A percentile compares a stretch with the other conserved stretches of the same genome.
Conservation (phyloP, 2,888 invertebrate genomes). For the Yponomeuta evonymella region DNA sequence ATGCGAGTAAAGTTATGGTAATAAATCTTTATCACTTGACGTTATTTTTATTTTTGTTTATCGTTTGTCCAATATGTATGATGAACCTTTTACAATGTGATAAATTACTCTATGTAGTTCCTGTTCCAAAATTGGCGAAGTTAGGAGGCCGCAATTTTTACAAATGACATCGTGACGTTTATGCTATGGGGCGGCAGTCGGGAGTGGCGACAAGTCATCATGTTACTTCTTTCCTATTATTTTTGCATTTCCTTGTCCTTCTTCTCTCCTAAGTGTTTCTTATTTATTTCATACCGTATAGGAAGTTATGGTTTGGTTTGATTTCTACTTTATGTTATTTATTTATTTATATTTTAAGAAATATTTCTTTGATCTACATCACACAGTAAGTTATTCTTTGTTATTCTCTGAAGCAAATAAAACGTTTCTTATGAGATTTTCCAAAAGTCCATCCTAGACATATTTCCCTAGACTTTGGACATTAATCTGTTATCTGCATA, state of each 20-base stretch:
- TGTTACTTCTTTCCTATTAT: constrained; percentile 73
- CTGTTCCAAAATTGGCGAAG: constrained; percentile 64
- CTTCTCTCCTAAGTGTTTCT: constrained; percentile 52
- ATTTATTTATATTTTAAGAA: too few relatives aligned
- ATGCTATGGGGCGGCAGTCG: constrained; percentile 66
- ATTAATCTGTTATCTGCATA: constrained; percentile 59
- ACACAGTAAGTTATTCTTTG: constrained; percentile 23
- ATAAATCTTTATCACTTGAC: too few relatives aligned
- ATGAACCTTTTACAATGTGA: too few relatives aligned
- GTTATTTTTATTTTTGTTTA: too few relatives aligned
- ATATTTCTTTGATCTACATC: not conserved
- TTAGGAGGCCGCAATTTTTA: constrained; percentile 73
- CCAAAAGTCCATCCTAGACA: constrained; percentile 34
- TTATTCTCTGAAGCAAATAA: constrained; percentile 18
- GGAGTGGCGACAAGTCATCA: constrained; percentile 71
- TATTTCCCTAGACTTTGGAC: constrained; percentile 39
- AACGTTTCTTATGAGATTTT: constrained; percentile 14
- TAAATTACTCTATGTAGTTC: constrained; percentile 34
- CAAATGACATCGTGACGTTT: constrained; percentile 76
- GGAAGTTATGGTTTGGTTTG: not conserved
- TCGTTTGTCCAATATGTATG: too few relatives aligned
- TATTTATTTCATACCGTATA: constrained; percentile 30
- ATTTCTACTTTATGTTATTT: not conserved
- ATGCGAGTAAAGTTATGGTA: too few relatives aligned
- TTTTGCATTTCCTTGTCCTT: constrained; percentile 51